These are phyloP conservation scores for Acinonyx jubatus DNA, from an alignment of 2,113 vertebrate species.

Conservation along the genomic window DNA sequence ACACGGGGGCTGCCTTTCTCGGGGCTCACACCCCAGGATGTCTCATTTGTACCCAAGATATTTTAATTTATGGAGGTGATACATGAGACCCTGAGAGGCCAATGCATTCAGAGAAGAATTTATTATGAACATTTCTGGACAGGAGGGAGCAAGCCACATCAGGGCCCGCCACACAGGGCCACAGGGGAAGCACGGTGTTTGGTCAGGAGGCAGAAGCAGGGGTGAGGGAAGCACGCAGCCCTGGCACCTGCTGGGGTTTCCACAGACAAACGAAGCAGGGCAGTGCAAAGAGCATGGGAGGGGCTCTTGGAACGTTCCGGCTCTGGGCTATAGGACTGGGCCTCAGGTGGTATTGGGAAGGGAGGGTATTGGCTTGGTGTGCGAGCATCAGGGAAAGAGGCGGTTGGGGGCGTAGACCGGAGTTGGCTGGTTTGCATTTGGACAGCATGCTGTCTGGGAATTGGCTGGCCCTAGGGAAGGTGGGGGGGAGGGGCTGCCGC, in stretches of 20 bases:
- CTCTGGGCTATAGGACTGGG: background rate
- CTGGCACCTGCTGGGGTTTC: background rate
- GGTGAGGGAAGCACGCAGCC: too few species aligned
- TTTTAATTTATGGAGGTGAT: background rate
- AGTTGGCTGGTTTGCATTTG: too few species aligned
- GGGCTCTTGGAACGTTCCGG: background rate
- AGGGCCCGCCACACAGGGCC: background rate
- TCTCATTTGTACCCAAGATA: background rate
- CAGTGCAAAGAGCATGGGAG: too few species aligned
- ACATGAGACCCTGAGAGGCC: background rate
- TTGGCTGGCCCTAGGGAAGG: background rate
- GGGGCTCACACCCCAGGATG: background rate
- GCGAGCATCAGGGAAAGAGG: background rate
- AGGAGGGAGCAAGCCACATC: background rate
- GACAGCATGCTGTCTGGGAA: background rate
- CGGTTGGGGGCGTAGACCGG: background rate
- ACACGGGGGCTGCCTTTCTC: background rate
- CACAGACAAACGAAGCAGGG: background rate
- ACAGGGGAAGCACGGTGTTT: background rate
- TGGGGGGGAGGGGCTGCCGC: background rate
- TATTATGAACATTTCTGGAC: background rate
- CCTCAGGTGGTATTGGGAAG: background rate
- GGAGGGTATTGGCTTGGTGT: background rate
- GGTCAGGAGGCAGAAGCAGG: background rate
- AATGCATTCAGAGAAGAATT: background rate